Evolutionary conservation across 2,888 invertebrate species (phyloP).

Genomic region (Drosophila suboccidentalis): DNA sequence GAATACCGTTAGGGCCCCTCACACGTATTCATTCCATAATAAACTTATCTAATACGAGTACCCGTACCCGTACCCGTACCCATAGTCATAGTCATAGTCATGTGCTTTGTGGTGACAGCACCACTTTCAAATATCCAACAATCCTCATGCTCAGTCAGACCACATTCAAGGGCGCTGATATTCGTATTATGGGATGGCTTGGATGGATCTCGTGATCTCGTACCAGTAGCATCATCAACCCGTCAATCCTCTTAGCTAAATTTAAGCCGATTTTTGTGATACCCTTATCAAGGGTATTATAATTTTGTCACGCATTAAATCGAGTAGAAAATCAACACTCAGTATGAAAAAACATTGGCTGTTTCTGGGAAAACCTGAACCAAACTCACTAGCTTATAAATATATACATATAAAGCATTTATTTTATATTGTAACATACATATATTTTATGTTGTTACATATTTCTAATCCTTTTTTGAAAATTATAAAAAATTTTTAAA

Average conservation of each 20-base stretch:
- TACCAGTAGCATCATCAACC: conserved; percentile 1
- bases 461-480: too few species aligned
- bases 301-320: neutral
- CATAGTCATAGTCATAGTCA: conserved; percentile 30
- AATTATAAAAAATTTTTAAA: too few species aligned
- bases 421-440: too few species aligned
- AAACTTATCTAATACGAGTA: conserved; percentile 65
- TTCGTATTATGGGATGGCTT: conserved; percentile 13
- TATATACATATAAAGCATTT: too few species aligned
- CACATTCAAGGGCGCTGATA: conserved; percentile 36
- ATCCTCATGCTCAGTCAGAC: conserved; percentile 2
- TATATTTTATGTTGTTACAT: too few species aligned
- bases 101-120: conserved; percentile 58
- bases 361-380: neutral
- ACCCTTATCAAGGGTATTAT: neutral
- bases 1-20: conserved; percentile 32
- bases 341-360: too few species aligned
- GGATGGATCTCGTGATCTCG: conserved; percentile 38
- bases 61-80: too few species aligned
- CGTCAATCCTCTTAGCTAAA: conserved; percentile 6
- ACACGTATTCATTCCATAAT: conserved; percentile 60
- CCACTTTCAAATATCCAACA: conserved; percentile 13
- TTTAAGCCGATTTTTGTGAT: neutral
- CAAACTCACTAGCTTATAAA: neutral
- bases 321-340: neutral